phyloP scores from a whole-genome alignment of 2,797 vertebrate genomes.

The Aphelocoma californica region DNA sequence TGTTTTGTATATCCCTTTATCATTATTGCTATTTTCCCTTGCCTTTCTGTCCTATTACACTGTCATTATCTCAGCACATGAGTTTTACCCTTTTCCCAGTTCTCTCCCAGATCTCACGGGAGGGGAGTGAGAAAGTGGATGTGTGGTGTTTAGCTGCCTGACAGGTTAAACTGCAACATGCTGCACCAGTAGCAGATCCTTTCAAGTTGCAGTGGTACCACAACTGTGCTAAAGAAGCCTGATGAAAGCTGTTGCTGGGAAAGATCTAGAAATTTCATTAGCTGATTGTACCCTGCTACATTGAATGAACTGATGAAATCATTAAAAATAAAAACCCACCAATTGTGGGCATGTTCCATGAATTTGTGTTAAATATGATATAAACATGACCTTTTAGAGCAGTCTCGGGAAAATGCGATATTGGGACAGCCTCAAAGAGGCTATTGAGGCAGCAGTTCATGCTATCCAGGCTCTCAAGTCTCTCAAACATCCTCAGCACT shows the following conservation, averaged over 20 bases:
- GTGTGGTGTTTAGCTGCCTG: neutral
- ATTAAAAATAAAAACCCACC: neutral
- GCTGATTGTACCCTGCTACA: neutral
- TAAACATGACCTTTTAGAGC: neutral
- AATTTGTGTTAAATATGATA: neutral
- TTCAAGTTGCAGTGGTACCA: neutral
- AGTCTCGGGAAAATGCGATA: neutral
- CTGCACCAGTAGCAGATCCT: neutral
- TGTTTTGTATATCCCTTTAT: neutral
- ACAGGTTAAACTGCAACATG: neutral
- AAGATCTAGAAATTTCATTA: neutral
- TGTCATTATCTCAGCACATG: neutral
- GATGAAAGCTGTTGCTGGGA: neutral
- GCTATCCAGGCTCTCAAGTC: accelerated
- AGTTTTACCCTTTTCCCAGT: neutral
- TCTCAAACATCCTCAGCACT: neutral
- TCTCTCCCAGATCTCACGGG: neutral
- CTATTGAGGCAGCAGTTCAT: neutral
- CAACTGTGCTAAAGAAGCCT: neutral
- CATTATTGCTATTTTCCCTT: neutral
- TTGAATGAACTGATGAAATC: neutral
- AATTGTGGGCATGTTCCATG: neutral
- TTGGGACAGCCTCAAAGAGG: neutral
- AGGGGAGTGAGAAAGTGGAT: neutral
- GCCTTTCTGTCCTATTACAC: neutral